Evolutionary conservation across 2,113 vertebrate species (phyloP).

Genomic region (Toxotes jaculatrix): DNA sequence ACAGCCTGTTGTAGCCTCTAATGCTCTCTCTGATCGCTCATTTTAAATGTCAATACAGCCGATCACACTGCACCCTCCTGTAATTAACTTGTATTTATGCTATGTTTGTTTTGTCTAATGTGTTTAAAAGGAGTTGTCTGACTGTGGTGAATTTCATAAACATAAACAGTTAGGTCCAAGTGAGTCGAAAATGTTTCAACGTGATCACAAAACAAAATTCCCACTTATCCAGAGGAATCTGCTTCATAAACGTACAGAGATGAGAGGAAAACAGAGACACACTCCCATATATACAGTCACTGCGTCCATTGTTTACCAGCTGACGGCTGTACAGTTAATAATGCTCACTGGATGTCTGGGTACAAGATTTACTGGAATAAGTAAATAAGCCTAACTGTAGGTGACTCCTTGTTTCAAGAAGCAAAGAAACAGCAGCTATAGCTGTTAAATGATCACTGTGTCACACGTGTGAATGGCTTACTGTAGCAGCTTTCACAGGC

Average conservation of each 20-base stretch:
- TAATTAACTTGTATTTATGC: neutral
- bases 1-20: neutral
- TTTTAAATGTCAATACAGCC: neutral
- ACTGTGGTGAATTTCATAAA: neutral
- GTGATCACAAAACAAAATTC: too few species aligned
- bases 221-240: too few species aligned
- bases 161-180: too few species aligned
- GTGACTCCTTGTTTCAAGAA: neutral
- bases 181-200: too few species aligned
- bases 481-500: conserved; percentile 99
- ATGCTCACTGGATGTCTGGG: neutral
- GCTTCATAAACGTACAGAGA: too few species aligned
- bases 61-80: neutral
- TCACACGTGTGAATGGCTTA: conserved; percentile 69
- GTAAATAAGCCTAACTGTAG: neutral
- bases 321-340: neutral
- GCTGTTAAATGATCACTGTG: neutral
- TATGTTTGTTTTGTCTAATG: neutral
- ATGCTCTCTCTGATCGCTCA: neutral
- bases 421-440: neutral
- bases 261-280: too few species aligned
- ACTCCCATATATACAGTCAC: too few species aligned
- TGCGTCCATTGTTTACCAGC: too few species aligned
- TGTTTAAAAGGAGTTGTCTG: neutral
- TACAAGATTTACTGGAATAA: neutral